These are phyloP conservation scores for Dexiosoma caninum DNA, from an alignment of 2,888 invertebrate species.

Conservation along the genomic window DNA sequence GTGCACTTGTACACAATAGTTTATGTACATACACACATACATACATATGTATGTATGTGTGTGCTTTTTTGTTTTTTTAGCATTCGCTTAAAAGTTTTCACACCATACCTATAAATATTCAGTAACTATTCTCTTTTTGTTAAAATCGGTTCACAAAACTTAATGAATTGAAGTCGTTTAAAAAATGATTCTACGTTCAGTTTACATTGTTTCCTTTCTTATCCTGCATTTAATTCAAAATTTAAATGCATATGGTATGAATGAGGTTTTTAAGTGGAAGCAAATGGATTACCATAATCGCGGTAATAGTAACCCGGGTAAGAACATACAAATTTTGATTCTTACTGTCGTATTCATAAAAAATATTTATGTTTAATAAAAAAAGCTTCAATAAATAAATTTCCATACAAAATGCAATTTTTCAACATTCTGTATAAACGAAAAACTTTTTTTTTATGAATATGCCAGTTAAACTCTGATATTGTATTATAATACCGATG, in stretches of 20 bases:
- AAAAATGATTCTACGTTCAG: slow-evolving; percentile 40
- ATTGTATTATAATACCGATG: no score
- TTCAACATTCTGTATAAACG: no score
- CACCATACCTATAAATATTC: not conserved
- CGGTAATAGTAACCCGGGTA: slow-evolving; percentile 55
- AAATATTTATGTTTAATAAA: no score
- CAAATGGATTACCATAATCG: slow-evolving; percentile 75
- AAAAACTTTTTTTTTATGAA: no score
- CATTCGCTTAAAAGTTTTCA: not conserved
- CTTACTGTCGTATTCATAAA: no score
- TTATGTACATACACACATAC: not conserved
- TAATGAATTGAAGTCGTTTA: no score
- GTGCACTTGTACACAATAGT: not conserved
- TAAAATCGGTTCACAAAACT: not conserved
- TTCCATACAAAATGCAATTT: no score
- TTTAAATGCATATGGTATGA: slow-evolving; percentile 68
- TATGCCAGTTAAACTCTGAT: no score
- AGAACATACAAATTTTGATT: not conserved
- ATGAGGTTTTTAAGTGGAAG: slow-evolving; percentile 76
- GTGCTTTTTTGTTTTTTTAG: not conserved
- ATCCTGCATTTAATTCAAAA: not conserved
- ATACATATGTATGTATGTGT: not conserved
- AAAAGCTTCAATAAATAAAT: no score
- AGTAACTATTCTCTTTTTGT: slow-evolving; percentile 20
- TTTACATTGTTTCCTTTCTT: not conserved